Percentiles rank a stretch among this genome's conserved stretches.
Conservation (phyloP, 2,888 invertebrate genomes). For the Margaritifera margaritifera region DNA sequence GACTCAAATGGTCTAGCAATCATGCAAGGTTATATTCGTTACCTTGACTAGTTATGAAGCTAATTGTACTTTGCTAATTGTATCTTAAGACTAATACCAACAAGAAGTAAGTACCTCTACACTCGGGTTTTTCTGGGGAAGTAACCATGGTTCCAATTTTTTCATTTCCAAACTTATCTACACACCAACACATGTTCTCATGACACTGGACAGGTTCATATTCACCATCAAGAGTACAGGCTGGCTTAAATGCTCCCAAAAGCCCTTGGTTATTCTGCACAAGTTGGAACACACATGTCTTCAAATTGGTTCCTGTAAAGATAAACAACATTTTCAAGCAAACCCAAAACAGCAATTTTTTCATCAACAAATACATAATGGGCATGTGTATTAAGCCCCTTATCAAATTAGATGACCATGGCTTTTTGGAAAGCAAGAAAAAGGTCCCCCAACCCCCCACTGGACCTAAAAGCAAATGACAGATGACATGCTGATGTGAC, state of each 20-base stretch:
- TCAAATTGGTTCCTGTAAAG: conserved; percentile 53
- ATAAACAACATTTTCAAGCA: not conserved
- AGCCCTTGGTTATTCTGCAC: conserved; percentile 43
- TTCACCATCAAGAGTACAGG: conserved; percentile 53
- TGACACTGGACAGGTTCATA: conserved; percentile 58
- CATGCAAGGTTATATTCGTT: too few relatives aligned
- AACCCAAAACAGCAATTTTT: not conserved
- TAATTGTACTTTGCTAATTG: too few relatives aligned
- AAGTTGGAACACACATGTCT: conserved; percentile 51
- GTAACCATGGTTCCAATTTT: conserved; percentile 33
- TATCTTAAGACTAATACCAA: too few relatives aligned
- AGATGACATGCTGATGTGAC: too few relatives aligned
- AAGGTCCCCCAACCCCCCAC: too few relatives aligned
- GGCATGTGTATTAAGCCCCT: too few relatives aligned
- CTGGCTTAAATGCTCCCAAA: conserved; percentile 48
- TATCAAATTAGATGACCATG: too few relatives aligned
- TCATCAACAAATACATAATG: too few relatives aligned
- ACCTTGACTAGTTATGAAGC: too few relatives aligned
- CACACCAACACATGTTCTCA: conserved; percentile 59
- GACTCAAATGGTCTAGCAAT: too few relatives aligned
- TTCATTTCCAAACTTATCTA: conserved; percentile 45
- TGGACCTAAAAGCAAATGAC: too few relatives aligned
- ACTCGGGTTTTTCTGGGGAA: conserved; percentile 35
- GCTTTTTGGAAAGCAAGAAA: too few relatives aligned
- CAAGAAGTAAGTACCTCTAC: conserved; percentile 35